Conservation (phyloP, 2,888 invertebrate species). For the Drosophila fungiperda region DNA sequence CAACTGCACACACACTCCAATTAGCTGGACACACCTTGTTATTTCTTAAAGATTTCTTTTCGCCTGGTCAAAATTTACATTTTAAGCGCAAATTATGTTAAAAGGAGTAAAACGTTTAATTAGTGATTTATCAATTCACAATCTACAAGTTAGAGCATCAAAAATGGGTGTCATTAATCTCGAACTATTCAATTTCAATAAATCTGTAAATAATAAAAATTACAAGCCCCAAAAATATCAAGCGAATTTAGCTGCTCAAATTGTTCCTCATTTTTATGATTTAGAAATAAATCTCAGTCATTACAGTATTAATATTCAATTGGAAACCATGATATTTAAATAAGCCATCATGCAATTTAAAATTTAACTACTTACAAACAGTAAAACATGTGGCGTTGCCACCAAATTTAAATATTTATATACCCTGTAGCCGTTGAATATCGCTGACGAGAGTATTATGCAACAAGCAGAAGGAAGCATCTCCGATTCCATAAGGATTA, state of each 20-base stretch:
- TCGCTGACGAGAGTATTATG: background rate
- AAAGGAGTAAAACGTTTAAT: background rate
- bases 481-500: background rate
- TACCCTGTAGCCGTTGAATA: background rate
- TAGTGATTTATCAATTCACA: background rate
- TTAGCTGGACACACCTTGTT: constrained; percentile 47
- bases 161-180: background rate
- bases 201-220: background rate
- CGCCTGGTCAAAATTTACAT: constrained; percentile 7
- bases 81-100: background rate
- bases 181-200: background rate
- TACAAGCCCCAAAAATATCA: background rate
- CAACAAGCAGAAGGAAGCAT: background rate
- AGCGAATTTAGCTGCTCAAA: background rate
- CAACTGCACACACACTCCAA: background rate
- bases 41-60: constrained; percentile 19
- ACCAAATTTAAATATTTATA: background rate
- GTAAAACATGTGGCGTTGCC: background rate
- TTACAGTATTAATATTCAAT: background rate
- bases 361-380: background rate
- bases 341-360: background rate
- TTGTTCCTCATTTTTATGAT: background rate
- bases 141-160: background rate
- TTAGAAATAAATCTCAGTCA: background rate
- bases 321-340: background rate